Conservation (phyloP, 23 tunicate genomes). For the Ascidia mentula region DNA sequence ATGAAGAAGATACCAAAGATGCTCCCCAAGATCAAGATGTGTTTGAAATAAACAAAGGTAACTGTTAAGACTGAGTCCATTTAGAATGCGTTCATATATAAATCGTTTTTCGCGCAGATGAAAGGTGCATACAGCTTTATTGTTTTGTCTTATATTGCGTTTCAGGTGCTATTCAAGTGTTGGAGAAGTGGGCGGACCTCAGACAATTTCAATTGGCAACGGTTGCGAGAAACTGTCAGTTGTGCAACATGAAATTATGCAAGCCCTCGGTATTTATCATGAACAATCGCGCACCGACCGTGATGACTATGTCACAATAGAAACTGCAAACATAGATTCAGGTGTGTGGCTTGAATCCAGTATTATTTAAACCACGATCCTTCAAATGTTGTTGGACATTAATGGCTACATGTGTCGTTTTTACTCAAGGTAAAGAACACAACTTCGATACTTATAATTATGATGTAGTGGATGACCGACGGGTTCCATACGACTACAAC, state of each 20-base stretch:
- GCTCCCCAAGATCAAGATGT: constrained; percentile 57
- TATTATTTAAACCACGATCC: no score
- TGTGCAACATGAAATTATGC: constrained; percentile 69
- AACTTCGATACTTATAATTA: constrained; percentile 73
- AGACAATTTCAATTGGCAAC: constrained; percentile 67
- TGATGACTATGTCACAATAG: constrained; percentile 69
- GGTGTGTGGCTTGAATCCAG: no score
- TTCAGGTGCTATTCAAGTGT: constrained; percentile 64
- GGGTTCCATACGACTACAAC: constrained; percentile 83
- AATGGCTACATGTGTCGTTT: no score
- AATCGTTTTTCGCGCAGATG: no score
- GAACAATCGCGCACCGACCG: constrained; percentile 82
- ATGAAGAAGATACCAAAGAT: neutral
- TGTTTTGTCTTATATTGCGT: neutral
- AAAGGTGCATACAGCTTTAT: neutral
- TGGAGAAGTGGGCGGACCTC: constrained; percentile 58
- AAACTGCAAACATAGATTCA: constrained; percentile 26
- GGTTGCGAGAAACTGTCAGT: constrained; percentile 71
- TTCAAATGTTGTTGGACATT: no score
- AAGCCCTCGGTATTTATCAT: constrained; percentile 80
- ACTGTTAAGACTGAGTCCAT: neutral
- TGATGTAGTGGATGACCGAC: constrained; percentile 52
- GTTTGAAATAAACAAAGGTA: constrained; percentile 64
- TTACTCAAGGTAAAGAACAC: constrained; percentile 48
- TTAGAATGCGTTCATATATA: neutral